Evolutionary conservation across 2,888 invertebrate species (phyloP), one percentile per base, ranked within the genome.

Genomic region (Acanthosepion lycidas): DNA sequence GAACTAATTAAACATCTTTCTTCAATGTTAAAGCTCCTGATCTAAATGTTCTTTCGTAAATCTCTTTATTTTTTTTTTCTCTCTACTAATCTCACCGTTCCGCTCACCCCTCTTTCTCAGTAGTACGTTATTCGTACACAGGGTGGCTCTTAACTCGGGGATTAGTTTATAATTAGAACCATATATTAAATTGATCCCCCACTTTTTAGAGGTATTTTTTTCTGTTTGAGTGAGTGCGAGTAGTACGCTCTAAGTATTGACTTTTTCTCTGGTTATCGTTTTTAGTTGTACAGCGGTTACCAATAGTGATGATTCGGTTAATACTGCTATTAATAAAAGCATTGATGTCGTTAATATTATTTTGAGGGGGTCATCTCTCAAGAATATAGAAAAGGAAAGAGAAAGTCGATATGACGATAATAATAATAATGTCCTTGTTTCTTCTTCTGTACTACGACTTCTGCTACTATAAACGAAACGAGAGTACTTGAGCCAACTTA

Each of bases 201-300:
- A 78, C 33, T 78, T 78, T 78, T 78, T 78, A 78, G 9, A n/a
- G 15, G n/a, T 6, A 33, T 33, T 78, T 78, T 78, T 78, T 78
- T 78, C 78, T 78, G n/a, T 78, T 78, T 78, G 78, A 33, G 78
- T 78, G 78, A 78, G 78, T 78, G 78, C 78, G 33, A 78, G 78
- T 78, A 78, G 78, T 78, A 78, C 78, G 18, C n/a, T 78, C n/a
- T n/a, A 4, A 42, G 78, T 78, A 78, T 78, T 78, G 78, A 78
- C 78, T 78, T 78, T 78, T 78, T 78, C 20, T n/a, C 20, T 59
- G 12, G 78, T 18, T 78, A 78, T 78, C 78, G 0, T 78, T 78
- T 59, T 78, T 33, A 78, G 78, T n/a, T 78, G 78, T n/a, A n/a
- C 33, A n/a, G n/a, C 20, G 78, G 78, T 78, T 78, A 78, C 78